Base-by-base conservation (phyloP, 2,797 vertebrate species). In the Anguilla pacifica region DNA sequence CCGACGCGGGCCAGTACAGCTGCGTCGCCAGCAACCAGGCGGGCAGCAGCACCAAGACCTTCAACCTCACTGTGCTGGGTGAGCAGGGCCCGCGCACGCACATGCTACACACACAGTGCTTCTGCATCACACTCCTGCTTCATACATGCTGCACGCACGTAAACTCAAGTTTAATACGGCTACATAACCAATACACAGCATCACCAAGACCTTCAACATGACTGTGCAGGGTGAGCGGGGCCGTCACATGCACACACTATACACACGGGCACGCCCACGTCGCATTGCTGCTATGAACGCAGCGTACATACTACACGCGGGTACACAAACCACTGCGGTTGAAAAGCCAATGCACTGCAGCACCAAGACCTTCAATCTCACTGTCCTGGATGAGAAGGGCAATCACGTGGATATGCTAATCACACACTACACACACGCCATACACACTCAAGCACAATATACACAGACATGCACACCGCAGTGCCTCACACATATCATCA, bases 21-120 rank as follows among this genome's bases (percentile, higher is more conserved):
- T 99, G 98, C 0, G 93, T 97, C 90, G 98, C 96, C 7, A 91
- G 91, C 59, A 99, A 97, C 43, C 95, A 97, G 90, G 97, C 95
- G 0, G 98, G 98, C 22, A 97, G 97, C 91, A 97, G 96, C 87
- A 97, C 96, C 64, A 97, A 98, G 94, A 95, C 94, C 88, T 99
- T 99, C 92, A 97, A 93, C 89, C 97, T 99, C 87, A 95, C 96
- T 0, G 96, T 98, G 85, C 95, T 96, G 59, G 98, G 98, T 99
- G 92, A 3, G 95, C 25, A 51, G 31, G 83, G 31, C 6, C 5
- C 31, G 61, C 28, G 59, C 53, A 59, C 28, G 72, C n/a, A 81
- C 46, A 53, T 74, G n/a, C 13, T 5, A 70, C 17, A 61, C 35
- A 61, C 35, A 31, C 25, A 43, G 11, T 81, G n/a, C 59, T 31